Evolutionary conservation across 2,888 invertebrate genomes (phyloP).

Genomic region (Pyrochroa serraticornis): DNA sequence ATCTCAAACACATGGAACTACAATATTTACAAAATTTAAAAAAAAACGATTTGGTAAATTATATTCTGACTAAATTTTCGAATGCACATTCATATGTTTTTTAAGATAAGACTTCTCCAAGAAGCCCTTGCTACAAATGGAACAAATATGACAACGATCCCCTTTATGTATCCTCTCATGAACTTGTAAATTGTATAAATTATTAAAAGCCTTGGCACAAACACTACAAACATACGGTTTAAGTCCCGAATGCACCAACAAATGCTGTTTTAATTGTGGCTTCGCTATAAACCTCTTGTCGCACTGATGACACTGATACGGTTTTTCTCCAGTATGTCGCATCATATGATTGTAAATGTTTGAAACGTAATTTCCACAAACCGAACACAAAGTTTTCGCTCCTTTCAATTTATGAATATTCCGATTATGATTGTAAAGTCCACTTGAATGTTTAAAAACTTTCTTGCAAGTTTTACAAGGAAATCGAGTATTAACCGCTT

Average conservation of each 20-base stretch:
- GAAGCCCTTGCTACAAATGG: slow-evolving; percentile 47
- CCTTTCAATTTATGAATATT: slow-evolving; percentile 42
- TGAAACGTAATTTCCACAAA: slow-evolving; percentile 45
- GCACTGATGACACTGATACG: slow-evolving; percentile 44
- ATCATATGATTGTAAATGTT: slow-evolving; percentile 48
- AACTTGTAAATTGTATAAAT: slow-evolving; percentile 47
- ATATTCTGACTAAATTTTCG: neutral
- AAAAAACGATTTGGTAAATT: too few species aligned
- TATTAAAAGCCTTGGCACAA: slow-evolving; percentile 49
- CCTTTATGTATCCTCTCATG: slow-evolving; percentile 51
- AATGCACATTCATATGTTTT: slow-evolving; percentile 47
- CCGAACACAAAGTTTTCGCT: slow-evolving; percentile 43
- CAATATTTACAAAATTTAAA: too few species aligned
- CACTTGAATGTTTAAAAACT: slow-evolving; percentile 43
- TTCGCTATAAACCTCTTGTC: slow-evolving; percentile 44
- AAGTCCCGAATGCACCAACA: slow-evolving; percentile 46
- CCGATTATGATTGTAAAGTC: slow-evolving; percentile 42
- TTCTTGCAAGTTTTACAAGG: slow-evolving; percentile 46
- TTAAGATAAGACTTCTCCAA: slow-evolving; percentile 50
- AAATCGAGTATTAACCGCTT: slow-evolving; percentile 30
- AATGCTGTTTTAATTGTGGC: slow-evolving; percentile 43
- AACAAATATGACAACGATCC: slow-evolving; percentile 46
- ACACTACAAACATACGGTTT: slow-evolving; percentile 48
- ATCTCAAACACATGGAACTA: too few species aligned
- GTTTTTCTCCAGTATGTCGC: slow-evolving; percentile 43